These are phyloP conservation scores for Morone chrysops DNA, from an alignment of 2,113 vertebrate species.

Conservation along the genomic window DNA sequence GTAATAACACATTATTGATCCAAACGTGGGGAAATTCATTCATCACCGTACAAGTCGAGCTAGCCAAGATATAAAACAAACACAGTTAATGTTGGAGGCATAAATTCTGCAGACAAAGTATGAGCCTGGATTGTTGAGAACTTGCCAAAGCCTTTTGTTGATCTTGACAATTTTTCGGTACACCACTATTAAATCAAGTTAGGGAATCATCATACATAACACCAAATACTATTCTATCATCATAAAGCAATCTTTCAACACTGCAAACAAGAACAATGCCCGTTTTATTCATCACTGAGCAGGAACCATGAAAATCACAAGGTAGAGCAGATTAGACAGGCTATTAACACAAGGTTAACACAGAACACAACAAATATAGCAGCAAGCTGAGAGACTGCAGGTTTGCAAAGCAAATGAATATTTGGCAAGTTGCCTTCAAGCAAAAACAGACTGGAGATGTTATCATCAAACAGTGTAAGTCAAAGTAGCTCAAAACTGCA, in stretches of 20 bases:
- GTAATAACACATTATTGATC: constrained; percentile 72
- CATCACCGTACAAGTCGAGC: constrained; percentile 47
- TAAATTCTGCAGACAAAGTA: constrained; percentile 17
- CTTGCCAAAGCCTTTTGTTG: constrained; percentile 3
- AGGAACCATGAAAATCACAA: constrained; percentile 15
- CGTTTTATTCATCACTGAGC: neutral
- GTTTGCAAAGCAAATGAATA: constrained; percentile 40
- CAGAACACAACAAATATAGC: constrained; percentile 37
- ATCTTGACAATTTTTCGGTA: neutral
- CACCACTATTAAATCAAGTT: constrained; percentile 20
- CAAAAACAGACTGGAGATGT: constrained; percentile 26
- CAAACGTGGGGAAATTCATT: constrained; percentile 61
- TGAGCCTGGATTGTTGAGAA: neutral
- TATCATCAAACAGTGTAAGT: constrained; percentile 20
- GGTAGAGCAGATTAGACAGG: constrained; percentile 2
- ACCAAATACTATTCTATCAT: neutral
- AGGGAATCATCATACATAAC: constrained; percentile 1
- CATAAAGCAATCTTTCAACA: constrained; percentile 1
- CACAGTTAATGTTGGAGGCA: constrained; percentile 27
- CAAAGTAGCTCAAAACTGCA: constrained; percentile 20
- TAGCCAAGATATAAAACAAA: constrained; percentile 25
- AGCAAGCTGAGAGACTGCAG: constrained; percentile 34
- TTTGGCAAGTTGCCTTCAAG: constrained; percentile 32
- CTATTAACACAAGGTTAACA: constrained; percentile 45
- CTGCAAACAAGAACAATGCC: neutral